Conservation (phyloP, 1,140 invertebrate species). For the Aphaenogaster floridana region DNA sequence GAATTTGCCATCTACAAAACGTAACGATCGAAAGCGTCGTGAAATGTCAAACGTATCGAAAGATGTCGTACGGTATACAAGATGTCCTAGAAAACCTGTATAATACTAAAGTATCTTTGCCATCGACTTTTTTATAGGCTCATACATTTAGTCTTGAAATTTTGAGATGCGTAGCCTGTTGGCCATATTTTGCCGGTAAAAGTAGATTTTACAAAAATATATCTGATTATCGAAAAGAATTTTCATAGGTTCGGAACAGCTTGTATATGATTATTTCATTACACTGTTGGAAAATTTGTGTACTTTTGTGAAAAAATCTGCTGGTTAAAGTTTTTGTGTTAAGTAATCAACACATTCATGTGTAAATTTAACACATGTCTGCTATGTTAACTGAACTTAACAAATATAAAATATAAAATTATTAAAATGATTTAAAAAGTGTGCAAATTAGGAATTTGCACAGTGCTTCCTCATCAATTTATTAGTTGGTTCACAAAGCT, state of each 20-base stretch:
- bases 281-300: neutral
- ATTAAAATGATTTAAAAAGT: too few species aligned
- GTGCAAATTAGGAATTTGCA: too few species aligned
- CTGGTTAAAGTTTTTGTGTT: too few species aligned
- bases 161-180: neutral
- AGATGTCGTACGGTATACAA: neutral
- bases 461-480: too few species aligned
- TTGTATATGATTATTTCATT: neutral
- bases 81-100: constrained; percentile 1
- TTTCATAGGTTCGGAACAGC: neutral
- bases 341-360: too few species aligned
- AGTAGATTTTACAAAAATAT: neutral
- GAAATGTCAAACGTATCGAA: constrained; percentile 54
- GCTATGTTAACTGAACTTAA: too few species aligned
- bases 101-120: constrained; percentile 16
- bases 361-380: too few species aligned
- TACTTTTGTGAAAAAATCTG: too few species aligned
- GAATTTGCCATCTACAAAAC: constrained; percentile 91
- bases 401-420: too few species aligned
- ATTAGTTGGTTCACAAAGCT: too few species aligned
- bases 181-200: neutral
- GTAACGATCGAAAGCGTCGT: constrained; percentile 55
- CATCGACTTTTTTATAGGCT: neutral
- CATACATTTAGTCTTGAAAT: constrained; percentile 18
- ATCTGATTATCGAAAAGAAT: neutral